These are phyloP conservation scores for Leptopilina myrica DNA, from an alignment of 2,888 invertebrate species.

Conservation along the genomic window DNA sequence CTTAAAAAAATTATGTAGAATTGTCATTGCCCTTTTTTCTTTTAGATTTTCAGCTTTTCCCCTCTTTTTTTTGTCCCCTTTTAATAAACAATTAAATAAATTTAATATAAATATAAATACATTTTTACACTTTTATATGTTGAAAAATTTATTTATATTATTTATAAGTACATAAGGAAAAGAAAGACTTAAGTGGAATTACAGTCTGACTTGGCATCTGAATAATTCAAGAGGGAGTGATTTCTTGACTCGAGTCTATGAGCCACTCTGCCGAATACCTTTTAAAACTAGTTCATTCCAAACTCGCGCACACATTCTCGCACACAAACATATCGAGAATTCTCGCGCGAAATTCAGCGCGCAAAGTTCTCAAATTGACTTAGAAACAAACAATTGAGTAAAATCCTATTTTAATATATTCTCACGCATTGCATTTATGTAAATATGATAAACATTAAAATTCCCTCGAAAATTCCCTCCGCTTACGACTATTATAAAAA, in stretches of 20 bases:
- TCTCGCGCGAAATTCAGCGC: not conserved
- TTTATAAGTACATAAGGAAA: not conserved
- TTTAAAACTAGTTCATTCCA: not conserved
- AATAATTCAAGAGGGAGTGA: constrained; percentile 28
- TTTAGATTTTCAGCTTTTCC: too few species aligned
- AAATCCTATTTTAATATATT: not conserved
- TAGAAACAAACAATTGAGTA: constrained; percentile 1
- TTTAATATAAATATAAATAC: too few species aligned
- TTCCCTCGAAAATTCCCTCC: not conserved
- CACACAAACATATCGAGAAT: too few species aligned
- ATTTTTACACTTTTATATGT: too few species aligned
- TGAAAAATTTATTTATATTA: too few species aligned
- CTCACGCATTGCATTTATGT: not conserved
- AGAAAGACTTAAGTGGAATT: constrained; percentile 22
- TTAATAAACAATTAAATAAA: too few species aligned
- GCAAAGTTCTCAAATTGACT: not conserved
- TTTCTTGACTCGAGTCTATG: constrained; percentile 19
- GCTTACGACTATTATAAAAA: not conserved
- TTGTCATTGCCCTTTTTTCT: too few species aligned
- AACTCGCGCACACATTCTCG: too few species aligned
- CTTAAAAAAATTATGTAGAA: too few species aligned
- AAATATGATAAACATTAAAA: not conserved
- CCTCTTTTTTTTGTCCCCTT: too few species aligned
- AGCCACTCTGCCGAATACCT: not conserved
- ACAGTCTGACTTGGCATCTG: constrained; percentile 28